Percentiles rank a stretch among this genome's conserved stretches.
Conservation (phyloP, 2,888 invertebrate species). For the Melanostoma scalare region DNA sequence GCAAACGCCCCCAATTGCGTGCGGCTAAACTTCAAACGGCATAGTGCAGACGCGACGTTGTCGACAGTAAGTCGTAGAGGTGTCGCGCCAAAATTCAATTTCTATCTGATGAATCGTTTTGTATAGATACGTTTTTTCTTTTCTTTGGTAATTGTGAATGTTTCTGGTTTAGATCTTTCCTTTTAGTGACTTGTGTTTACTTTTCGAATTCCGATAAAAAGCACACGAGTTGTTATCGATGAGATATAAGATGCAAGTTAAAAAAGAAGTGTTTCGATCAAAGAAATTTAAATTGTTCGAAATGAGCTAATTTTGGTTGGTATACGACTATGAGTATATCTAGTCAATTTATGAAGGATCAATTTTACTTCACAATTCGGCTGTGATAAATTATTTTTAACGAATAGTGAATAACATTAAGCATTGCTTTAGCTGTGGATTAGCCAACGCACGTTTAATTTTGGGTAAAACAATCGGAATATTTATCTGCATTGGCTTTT, state of each 20-base stretch:
- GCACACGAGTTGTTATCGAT: conserved; percentile 38
- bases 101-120: conserved; percentile 33
- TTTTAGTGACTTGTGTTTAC: conserved; percentile 38
- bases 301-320: no score
- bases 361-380: no score
- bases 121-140: not conserved
- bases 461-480: no score
- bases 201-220: conserved; percentile 34
- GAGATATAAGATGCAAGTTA: conserved; percentile 54
- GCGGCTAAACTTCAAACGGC: conserved; percentile 63
- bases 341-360: no score
- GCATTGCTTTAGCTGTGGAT: no score
- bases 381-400: no score
- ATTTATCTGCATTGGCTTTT: no score
- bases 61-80: conserved; percentile 45
- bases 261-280: conserved; percentile 56
- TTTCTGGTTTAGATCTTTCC: not conserved
- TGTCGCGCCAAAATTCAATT: conserved; percentile 67
- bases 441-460: no score
- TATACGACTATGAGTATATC: no score
- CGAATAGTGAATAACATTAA: no score
- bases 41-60: conserved; percentile 40
- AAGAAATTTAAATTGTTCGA: conserved; percentile 19
- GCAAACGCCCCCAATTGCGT: conserved; percentile 65
- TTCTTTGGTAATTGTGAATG: not conserved